Evolutionary conservation across 1,140 invertebrate species (phyloP).

Genomic region (Lepeophtheirus salmonis): DNA sequence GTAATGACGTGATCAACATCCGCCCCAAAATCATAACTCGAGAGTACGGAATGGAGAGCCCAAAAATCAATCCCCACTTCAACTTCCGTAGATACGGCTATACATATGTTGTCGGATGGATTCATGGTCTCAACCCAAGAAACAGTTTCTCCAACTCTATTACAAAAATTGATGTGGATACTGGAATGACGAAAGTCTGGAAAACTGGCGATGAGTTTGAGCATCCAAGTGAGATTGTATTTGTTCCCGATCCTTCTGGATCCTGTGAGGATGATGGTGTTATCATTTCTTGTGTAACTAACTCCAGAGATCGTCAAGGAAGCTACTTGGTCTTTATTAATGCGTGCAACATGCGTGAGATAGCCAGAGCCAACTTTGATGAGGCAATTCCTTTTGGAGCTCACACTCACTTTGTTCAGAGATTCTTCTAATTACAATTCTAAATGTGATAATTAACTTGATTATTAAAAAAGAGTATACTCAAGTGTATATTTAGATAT

Average conservation of each 20-base stretch:
- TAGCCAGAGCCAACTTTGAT: slow-evolving; percentile 1
- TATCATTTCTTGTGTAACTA: background rate
- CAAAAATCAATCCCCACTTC: background rate
- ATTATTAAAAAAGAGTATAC: too few species aligned
- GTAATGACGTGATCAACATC: too few species aligned
- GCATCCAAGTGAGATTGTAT: background rate
- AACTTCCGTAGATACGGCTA: background rate
- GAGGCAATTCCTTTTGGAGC: background rate
- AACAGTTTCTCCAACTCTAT: slow-evolving; percentile 3
- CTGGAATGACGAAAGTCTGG: background rate
- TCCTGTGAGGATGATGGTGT: slow-evolving; percentile 6
- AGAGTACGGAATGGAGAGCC: background rate
- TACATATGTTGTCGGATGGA: slow-evolving; percentile 4
- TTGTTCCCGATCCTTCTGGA: background rate
- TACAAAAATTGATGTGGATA: slow-evolving; percentile 2
- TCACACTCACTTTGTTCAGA: too few species aligned
- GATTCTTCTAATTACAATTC: too few species aligned
- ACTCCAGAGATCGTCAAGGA: background rate
- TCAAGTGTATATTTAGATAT: too few species aligned
- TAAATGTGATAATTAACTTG: too few species aligned
- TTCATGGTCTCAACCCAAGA: background rate
- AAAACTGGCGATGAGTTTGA: slow-evolving; percentile 1
- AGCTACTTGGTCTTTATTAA: slow-evolving; percentile 1
- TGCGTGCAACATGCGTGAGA: slow-evolving; percentile 1
- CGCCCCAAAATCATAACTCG: too few species aligned